Base-by-base conservation (phyloP, 2,888 invertebrate genomes). In the Eupelmus urozonus region DNA sequence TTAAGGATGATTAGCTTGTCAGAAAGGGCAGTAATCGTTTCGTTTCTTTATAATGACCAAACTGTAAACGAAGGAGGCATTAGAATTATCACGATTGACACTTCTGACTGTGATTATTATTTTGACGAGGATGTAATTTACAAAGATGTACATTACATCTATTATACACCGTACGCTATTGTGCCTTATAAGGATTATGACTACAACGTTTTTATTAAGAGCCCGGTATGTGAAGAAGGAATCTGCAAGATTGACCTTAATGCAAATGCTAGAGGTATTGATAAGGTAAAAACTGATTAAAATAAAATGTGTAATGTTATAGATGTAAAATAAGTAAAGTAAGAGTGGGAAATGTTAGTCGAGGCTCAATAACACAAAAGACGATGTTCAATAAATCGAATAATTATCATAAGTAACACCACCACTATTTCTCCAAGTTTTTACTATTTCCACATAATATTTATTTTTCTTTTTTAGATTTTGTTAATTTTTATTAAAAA, bases 201-300 rank as follows among this genome's bases (percentile, higher is more conserved):
- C 1, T 67, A 55, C 20, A 55, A 67, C n/a, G 7, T 55, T 1
- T 67, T 67, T 23, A n/a, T 67, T 1, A 55, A 25, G 4, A 67
- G 67, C 2, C 4, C 23, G n/a, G 5, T 42, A 4, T 67, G 67
- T 5, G 40, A 16, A n/a, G 16, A 25, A 3, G 55, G 67, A 16
- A 18, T 67, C 9, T 55, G 69, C 13, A 40, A 42, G n/a, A 42
- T 69, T 34, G 7, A 13, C 1, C 57, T 57, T 18, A n/a, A 42
- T 18, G 23, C 25, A 0, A 1, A 25, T 4, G 42, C 42, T 7
- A n/a, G 23, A 16, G n/a, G 4, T 9, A 27, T 27, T 0, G 13
- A 23, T 57, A 2, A 69, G 42, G 57, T 69, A 29, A n/a, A 2
- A 62, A n/a, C n/a, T n/a, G n/a, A n/a, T n/a, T n/a, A n/a, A n/a